A percentile compares a stretch with the other conserved stretches of the same genome.
Conservation (phyloP, 2,888 invertebrate genomes). For the Axea sp. region DNA sequence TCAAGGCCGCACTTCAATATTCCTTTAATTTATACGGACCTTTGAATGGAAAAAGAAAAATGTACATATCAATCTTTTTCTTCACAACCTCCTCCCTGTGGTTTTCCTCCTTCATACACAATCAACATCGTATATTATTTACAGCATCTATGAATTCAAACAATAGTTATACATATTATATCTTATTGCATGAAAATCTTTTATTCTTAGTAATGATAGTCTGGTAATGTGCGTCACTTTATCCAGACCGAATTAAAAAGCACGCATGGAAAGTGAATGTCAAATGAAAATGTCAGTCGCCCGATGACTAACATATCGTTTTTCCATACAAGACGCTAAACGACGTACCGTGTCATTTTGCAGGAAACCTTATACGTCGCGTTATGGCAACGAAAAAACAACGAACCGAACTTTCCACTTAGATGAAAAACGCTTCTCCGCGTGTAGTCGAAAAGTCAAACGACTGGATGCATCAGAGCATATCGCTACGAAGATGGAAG, state of each 20-base stretch:
- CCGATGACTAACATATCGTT: slow-evolving; percentile 30
- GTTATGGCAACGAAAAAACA: slow-evolving; percentile 51
- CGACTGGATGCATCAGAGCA: slow-evolving; percentile 21
- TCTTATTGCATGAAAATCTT: slow-evolving; percentile 20
- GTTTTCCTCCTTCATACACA: not conserved
- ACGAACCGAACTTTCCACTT: slow-evolving; percentile 61
- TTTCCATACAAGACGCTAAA: slow-evolving; percentile 28
- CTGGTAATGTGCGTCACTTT: slow-evolving; percentile 6
- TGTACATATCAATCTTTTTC: slow-evolving; percentile 3
- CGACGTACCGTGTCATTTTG: slow-evolving; percentile 37
- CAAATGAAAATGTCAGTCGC: slow-evolving; percentile 14
- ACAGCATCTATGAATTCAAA: not conserved
- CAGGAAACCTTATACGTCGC: slow-evolving; percentile 22
- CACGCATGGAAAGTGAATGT: slow-evolving; percentile 2
- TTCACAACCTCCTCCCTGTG: not conserved
- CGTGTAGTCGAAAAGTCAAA: slow-evolving; percentile 49
- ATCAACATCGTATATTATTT: slow-evolving; percentile 2
- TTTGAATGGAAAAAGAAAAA: too few species aligned
- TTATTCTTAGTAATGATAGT: slow-evolving; percentile 20
- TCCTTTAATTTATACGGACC: not conserved
- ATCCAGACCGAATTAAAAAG: slow-evolving; percentile 17
- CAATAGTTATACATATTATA: slow-evolving; percentile 7
- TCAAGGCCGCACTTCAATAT: not conserved
- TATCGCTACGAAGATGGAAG: slow-evolving; percentile 7
- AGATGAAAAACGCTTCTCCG: slow-evolving; percentile 16